phyloP scores from a whole-genome alignment of 1,140 invertebrate genomes.

The Colletes latitarsis region DNA sequence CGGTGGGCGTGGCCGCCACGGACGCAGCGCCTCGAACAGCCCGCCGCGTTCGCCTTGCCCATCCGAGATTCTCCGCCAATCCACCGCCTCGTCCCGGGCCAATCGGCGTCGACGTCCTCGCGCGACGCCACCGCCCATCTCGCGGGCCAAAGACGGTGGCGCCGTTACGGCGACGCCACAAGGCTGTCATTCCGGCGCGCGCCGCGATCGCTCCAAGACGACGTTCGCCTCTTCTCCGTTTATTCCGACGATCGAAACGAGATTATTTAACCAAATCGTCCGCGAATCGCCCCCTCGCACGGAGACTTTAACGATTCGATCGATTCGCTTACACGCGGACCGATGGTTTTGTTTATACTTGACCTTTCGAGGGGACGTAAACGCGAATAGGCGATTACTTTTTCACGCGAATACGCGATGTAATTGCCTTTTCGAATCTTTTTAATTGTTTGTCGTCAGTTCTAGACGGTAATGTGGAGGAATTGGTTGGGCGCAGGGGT shows the following conservation, averaged over 20 bases:
- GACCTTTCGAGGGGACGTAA: no score
- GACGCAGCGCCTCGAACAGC: constrained; percentile 53
- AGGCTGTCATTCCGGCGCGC: constrained; percentile 73
- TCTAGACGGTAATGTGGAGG: no score
- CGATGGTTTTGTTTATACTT: no score
- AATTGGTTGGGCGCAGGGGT: no score
- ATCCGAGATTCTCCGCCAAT: constrained; percentile 63
- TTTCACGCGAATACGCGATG: no score
- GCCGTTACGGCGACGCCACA: constrained; percentile 64
- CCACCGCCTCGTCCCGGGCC: constrained; percentile 42
- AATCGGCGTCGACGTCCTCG: constrained; percentile 41
- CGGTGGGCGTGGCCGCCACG: constrained; percentile 63
- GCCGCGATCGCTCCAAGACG: constrained; percentile 62
- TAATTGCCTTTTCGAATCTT: no score
- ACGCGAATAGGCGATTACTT: no score
- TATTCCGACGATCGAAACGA: constrained; percentile 5
- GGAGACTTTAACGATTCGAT: no score
- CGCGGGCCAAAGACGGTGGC: constrained; percentile 70
- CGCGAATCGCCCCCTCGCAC: not conserved
- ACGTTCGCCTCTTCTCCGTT: constrained; percentile 10
- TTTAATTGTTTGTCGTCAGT: no score
- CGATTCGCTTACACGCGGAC: no score
- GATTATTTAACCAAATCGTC: not conserved
- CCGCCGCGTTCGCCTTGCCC: constrained; percentile 33
- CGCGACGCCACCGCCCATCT: constrained; percentile 52